These are phyloP conservation scores for Beroe forskalii DNA, from an alignment of 37 sponge, comb jelly and placozoan genomes.

Conservation along the genomic window DNA sequence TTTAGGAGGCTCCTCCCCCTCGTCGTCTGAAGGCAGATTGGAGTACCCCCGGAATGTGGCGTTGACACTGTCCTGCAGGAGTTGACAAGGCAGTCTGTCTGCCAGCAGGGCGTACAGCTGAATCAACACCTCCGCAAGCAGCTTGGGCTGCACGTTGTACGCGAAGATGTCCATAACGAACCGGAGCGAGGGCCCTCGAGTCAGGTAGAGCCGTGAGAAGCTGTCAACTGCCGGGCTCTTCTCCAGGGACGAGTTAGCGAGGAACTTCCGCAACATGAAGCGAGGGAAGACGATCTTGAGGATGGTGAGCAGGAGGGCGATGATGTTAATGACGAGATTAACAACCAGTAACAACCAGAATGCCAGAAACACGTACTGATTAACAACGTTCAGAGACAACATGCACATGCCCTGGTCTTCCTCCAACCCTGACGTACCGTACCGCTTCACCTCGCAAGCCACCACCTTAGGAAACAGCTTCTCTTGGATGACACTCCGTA, in stretches of 20 bases:
- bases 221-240: not conserved
- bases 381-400: conserved; percentile 27
- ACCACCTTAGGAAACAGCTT: conserved; percentile 47
- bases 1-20: not conserved
- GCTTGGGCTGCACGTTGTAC: not conserved
- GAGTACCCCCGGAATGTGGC: not conserved
- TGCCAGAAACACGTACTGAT: conserved; percentile 20
- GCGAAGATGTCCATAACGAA: conserved; percentile 19
- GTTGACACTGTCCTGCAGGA: not conserved
- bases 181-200: not conserved
- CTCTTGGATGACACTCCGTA: conserved; percentile 21
- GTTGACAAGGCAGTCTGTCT: not conserved
- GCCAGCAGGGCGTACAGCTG: conserved; percentile 21
- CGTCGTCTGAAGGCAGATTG: not conserved
- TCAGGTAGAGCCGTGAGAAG: not conserved
- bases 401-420: conserved; percentile 60
- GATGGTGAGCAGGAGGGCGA: conserved; percentile 23
- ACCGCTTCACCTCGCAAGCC: conserved; percentile 51
- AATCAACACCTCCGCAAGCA: conserved; percentile 30
- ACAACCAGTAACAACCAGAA: conserved; percentile 27
- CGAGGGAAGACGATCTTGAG: not conserved
- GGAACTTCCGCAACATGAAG: not conserved
- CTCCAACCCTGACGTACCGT: conserved; percentile 21
- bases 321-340: not conserved
- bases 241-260: not conserved